Base-by-base conservation (phyloP, 2,888 invertebrate species). In the Xestia xanthographa region DNA sequence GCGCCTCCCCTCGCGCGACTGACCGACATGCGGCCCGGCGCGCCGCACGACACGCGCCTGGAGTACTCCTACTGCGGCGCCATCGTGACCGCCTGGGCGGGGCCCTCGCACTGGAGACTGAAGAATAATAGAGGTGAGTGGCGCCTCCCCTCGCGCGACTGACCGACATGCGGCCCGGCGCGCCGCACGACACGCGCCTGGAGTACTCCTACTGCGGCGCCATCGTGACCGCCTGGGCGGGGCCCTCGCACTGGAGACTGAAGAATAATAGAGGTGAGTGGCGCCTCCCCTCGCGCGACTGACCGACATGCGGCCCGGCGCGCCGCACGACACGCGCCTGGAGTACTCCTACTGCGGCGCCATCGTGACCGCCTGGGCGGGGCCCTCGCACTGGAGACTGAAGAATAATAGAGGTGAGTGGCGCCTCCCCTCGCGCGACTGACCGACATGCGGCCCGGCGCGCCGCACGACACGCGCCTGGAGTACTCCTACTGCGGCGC, bases 11-110 rank as follows among this genome's bases (percentile, higher is more conserved):
- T 41, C 1, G 56, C 58, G 58, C 58, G 58, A 4, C 58, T 60
- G 29, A 34, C 58, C 1, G 58, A 60, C 58, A 60, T 60, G 58
- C 58, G 56, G 58, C 9, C 58, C 58, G 58, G 4, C 58, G 91
- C 88, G 80, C 34, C 17, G 87, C 78, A 34, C n/a, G 60, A 62
- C 60, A 5, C 11, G 22, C 60, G 60, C 17, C 60, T 62, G 60
- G 60, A 62, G 62, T 34, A 17, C 38, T 66, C 66, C 45, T 66
- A 66, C 66, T 66, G 43, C 66, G 66, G 66, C 26, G 66, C 66
- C 66, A 66, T 66, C 45, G 66, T 66, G 6, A 20, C 66, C 5
- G 66, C 66, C 66, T 66, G 66, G 66, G 66, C n/a, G 1, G 66
- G 66, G 66, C 66, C 66, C 66, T 45, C 45, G 45, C 34, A 48